phyloP scores from a whole-genome alignment of 1,140 invertebrate species.

The Eufriesea mexicana region DNA sequence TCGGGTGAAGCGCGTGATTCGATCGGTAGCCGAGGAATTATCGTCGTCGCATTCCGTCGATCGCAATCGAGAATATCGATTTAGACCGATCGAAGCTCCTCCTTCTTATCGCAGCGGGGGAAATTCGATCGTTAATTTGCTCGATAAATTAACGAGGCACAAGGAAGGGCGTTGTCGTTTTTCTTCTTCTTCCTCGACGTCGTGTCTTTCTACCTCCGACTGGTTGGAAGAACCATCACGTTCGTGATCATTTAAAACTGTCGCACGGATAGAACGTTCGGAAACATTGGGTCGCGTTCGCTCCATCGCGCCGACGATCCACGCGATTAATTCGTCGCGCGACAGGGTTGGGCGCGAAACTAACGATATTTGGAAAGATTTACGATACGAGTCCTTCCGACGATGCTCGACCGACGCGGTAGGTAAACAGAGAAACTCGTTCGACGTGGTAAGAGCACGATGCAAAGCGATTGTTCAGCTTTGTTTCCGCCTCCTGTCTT shows the following conservation, averaged over 20 bases:
- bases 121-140: not conserved
- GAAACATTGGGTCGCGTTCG: conserved; percentile 2
- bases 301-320: too few species aligned
- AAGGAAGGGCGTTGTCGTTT: not conserved
- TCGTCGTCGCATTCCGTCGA: not conserved
- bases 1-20: conserved; percentile 6
- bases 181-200: not conserved
- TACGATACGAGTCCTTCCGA: not conserved
- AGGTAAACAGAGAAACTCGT: conserved; percentile 36
- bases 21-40: not conserved
- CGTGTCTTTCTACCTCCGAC: not conserved
- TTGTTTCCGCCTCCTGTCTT: conserved; percentile 10
- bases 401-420: conserved; percentile 19
- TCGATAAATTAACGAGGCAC: too few species aligned
- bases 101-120: not conserved
- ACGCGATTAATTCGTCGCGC: not conserved
- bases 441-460: conserved; percentile 15
- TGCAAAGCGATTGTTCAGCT: conserved; percentile 10
- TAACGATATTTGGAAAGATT: conserved; percentile 19
- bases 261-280: not conserved
- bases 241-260: not conserved
- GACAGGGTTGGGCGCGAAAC: not conserved
- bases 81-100: not conserved
- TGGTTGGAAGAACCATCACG: conserved; percentile 1
- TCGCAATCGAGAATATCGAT: not conserved